Base-by-base conservation (phyloP, 2,888 invertebrate species). In the Monochamus alternatus region DNA sequence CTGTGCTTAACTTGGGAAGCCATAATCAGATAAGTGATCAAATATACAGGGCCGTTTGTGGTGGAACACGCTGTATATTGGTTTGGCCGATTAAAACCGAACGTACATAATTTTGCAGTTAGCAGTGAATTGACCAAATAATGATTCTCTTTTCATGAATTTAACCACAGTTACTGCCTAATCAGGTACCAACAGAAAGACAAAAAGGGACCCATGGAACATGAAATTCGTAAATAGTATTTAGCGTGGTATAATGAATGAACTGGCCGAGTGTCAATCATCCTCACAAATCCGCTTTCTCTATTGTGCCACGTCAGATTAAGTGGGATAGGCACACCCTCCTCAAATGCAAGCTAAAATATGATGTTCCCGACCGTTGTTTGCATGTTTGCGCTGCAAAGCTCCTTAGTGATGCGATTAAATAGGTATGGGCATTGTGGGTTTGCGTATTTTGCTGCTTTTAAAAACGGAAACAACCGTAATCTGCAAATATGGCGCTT, bases 251-350 rank as follows among this genome's bases (percentile, higher is more conserved):
- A 44, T 62, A 71, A 71, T 71, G 63, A 71, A 71, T 63, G 63
- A 71, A 63, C 43, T 2, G 66, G 62, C 65, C 78, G 75, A 83
- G 85, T 86, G 87, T 87, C 87, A 87, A 87, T 87, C 87, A 87
- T 86, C 81, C 80, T 80, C 75, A 74, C 77, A 87, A 87, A 87
- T 87, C 87, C 84, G 83, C 86, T 86, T 86, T 86, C 82, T 79
- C 83, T 83, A 85, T 85, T 86, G 85, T 85, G 84, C 84, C 84
- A 84, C 85, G 86, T 86, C 86, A 84, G 86, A 86, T 86, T 86
- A 86, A 79, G 75, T 73, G 52, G 65, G 75, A 69, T 74, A 74
- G 81, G 81, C 83, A 82, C 84, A 83, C 85, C 86, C 85, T 82
- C 81, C 79, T 79, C 80, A 81, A 81, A 81, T 80, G 77, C 74